Base-by-base conservation (phyloP, 2,113 vertebrate species). In the Petrocephalus zakoni region DNA sequence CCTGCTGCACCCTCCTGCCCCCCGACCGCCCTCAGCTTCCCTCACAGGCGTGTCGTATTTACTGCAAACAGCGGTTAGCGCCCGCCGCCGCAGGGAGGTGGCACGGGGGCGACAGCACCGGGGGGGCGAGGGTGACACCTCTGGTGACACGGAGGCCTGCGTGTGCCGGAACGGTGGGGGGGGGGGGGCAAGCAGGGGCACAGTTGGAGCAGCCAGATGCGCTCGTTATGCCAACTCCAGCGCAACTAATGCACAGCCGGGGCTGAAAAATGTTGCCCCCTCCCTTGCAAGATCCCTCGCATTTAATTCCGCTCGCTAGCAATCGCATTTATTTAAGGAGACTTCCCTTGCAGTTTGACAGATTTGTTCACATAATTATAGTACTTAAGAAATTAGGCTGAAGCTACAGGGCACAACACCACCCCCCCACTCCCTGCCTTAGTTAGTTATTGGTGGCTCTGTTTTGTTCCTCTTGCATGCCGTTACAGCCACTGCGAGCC, bases 21-120 rank as follows among this genome's bases (percentile, higher is more conserved):
- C 52, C 68, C 88, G 19, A 58, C 47, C 0, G 13, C 86, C 34
- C 53, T 85, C 46, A 49, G 88, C 51, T 89, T 85, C 83, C 83
- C 49, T 89, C 84, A 89, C 88, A 56, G 84, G 58, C 84, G 19
- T 84, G 15, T 49, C 25, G 34, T 89, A 89, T 89, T 89, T 89
- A 89, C 83, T 86, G 85, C 85, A 58, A 89, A 86, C 88, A 89
- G 58, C 29, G 42, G 88, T 89, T 89, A 89, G 84, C 88, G 55
- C 83, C 83, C 52, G 83, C 25, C 4, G 61, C 17, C 1, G 49
- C 8, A 37, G 78, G 25, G 64, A n/a, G 84, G 13, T 17, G 52
- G 55, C 84, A 86, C 10, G 72, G 72, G n/a, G 64, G 81, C 47
- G 22, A 86, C 25, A 86, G 52, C 84, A 4, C 84, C 13, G 84